phyloP scores from a whole-genome alignment of 2,113 vertebrate genomes.

The Amia ocellicauda region DNA sequence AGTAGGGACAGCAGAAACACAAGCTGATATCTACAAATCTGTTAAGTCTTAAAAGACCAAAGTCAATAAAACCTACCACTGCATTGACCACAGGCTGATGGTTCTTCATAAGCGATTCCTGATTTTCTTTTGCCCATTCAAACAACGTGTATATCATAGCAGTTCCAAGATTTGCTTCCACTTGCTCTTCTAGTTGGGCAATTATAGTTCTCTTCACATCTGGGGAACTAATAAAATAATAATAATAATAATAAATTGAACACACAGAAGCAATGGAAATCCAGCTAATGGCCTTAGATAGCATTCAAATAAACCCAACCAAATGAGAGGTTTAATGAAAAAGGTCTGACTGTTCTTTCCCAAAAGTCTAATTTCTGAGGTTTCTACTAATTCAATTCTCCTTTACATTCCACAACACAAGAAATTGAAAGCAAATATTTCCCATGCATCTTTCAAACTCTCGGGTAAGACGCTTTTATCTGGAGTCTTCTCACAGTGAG shows the following conservation, averaged over 20 bases:
- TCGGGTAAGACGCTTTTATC: too few relatives aligned
- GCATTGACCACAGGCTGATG: conserved; percentile 70
- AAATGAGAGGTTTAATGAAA: too few relatives aligned
- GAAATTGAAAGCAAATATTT: too few relatives aligned
- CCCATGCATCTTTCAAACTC: too few relatives aligned
- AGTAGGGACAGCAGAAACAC: not conserved
- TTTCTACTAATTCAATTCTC: too few relatives aligned
- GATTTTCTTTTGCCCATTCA: conserved; percentile 95
- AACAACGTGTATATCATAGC: conserved; percentile 96
- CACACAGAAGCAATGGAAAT: not conserved
- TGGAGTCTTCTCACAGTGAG: too few relatives aligned
- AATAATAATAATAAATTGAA: not conserved
- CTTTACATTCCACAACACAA: too few relatives aligned
- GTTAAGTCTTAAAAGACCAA: too few relatives aligned
- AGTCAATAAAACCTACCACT: conserved; percentile 60
- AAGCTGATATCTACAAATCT: too few relatives aligned
- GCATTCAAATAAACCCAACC: too few relatives aligned
- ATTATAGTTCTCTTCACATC: conserved; percentile 80
- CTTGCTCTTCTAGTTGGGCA: conserved; percentile 81
- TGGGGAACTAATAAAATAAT: conserved; percentile 59
- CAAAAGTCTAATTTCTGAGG: too few relatives aligned
- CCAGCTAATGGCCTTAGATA: not conserved
- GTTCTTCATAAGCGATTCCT: conserved; percentile 88
- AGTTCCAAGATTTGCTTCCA: conserved; percentile 84
- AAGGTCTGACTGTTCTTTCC: too few relatives aligned